These are phyloP conservation scores for Paratrypauchen microcephalus DNA, from an alignment of 2,797 vertebrate genomes.

Conservation along the genomic window DNA sequence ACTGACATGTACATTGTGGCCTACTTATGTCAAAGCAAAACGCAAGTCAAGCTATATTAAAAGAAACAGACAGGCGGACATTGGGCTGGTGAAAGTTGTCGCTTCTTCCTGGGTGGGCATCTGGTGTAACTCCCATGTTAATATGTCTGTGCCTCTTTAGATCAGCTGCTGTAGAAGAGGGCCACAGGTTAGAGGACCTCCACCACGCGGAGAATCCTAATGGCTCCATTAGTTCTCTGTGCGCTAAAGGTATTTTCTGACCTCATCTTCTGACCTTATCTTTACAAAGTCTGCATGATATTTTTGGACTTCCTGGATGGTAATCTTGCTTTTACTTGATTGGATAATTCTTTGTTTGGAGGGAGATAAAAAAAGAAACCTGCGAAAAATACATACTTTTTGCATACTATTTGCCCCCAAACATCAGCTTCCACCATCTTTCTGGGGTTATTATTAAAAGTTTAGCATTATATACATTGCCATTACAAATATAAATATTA, in stretches of 20 bases:
- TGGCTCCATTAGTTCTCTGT: constrained; percentile 54
- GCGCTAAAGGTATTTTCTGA: constrained; percentile 32
- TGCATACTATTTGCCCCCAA: no score
- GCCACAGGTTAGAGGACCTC: constrained; percentile 62
- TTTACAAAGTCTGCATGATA: constrained; percentile 15
- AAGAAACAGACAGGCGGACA: background rate
- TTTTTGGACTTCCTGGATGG: constrained; percentile 25
- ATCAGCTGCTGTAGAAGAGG: constrained; percentile 49
- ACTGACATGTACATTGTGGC: background rate
- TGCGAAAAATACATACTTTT: no score
- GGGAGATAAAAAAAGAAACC: background rate
- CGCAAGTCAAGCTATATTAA: no score
- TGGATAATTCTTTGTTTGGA: constrained; percentile 28
- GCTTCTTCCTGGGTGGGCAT: constrained; percentile 54
- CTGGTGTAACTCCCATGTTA: constrained; percentile 27
- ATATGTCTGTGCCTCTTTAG: constrained; percentile 34
- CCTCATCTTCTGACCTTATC: constrained; percentile 27
- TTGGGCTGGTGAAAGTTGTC: constrained; percentile 25
- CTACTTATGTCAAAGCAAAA: constrained; percentile 18
- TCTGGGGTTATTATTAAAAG: no score
- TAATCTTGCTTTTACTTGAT: constrained; percentile 8
- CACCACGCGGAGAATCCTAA: constrained; percentile 58
- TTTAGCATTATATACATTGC: no score
- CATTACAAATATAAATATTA: no score
- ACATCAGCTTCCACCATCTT: no score